Percentiles rank a stretch among this genome's conserved stretches.
phyloP scores from a whole-genome alignment of 2,797 vertebrate genomes.

The Pseudocheirus occidentalis region DNA sequence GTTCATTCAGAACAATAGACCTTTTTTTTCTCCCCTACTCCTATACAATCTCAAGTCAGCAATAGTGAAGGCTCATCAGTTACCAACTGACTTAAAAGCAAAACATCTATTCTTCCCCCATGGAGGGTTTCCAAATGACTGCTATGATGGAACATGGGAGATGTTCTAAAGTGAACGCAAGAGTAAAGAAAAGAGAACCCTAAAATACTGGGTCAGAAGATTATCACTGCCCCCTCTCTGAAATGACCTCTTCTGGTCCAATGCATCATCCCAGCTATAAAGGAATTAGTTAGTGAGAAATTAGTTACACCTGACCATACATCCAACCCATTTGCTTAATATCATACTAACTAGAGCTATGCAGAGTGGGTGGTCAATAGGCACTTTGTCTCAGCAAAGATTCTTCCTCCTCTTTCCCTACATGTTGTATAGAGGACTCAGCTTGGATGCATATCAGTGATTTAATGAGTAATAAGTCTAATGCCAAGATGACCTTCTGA shows the following conservation, averaged over 20 bases:
- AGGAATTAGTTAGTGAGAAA: not conserved
- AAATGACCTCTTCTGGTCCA: not conserved
- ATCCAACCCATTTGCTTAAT: not conserved
- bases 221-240: not conserved
- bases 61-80: not conserved
- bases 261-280: not conserved
- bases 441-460: not conserved
- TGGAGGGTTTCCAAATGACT: not conserved
- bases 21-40: not conserved
- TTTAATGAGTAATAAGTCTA: not conserved
- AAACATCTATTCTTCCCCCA: not conserved
- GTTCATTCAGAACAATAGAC: not conserved
- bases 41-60: not conserved
- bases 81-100: not conserved
- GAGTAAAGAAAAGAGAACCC: not conserved
- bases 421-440: not conserved
- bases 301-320: not conserved
- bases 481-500: not conserved
- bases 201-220: not conserved
- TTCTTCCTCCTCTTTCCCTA: not conserved
- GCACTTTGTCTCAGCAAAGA: not conserved
- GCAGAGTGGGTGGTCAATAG: not conserved
- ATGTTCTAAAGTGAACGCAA: not conserved
- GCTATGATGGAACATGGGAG: not conserved
- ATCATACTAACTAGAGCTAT: not conserved